Evolutionary conservation across 1,140 invertebrate genomes (phyloP).

Genomic region (Archegozetes longisetosus): DNA sequence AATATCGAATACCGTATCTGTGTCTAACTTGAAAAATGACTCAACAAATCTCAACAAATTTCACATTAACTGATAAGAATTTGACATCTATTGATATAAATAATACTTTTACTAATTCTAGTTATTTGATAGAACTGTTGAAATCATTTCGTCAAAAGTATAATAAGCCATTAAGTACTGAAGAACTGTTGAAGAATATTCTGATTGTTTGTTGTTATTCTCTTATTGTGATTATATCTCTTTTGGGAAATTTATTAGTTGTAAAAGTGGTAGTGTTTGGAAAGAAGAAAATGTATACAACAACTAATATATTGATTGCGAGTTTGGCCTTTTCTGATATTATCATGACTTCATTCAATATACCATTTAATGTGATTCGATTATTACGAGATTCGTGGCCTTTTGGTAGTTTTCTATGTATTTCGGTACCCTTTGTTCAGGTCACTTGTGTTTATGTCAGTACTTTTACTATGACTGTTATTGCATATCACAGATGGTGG

Average conservation of each 20-base stretch:
- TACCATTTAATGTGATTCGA: constrained; percentile 45
- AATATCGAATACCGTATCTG: too few species aligned
- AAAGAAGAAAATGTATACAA: neutral
- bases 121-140: too few species aligned
- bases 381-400: constrained; percentile 30
- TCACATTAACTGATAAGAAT: too few species aligned
- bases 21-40: too few species aligned
- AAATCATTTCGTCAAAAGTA: too few species aligned
- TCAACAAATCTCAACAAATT: too few species aligned
- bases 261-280: neutral
- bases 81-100: too few species aligned
- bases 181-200: too few species aligned
- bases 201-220: neutral
- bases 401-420: constrained; percentile 33
- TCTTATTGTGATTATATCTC: constrained; percentile 2
- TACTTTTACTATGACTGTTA: constrained; percentile 37
- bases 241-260: constrained; percentile 5
- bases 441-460: constrained; percentile 31
- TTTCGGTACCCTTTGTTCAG: constrained; percentile 34
- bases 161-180: too few species aligned
- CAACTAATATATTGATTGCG: constrained; percentile 66
- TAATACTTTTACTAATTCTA: too few species aligned
- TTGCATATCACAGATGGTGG: constrained; percentile 35
- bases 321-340: constrained; percentile 70
- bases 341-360: constrained; percentile 63